These are phyloP conservation scores for Ardeotis arabs DNA, from an alignment of 2,113 vertebrate species.

Conservation along the genomic window DNA sequence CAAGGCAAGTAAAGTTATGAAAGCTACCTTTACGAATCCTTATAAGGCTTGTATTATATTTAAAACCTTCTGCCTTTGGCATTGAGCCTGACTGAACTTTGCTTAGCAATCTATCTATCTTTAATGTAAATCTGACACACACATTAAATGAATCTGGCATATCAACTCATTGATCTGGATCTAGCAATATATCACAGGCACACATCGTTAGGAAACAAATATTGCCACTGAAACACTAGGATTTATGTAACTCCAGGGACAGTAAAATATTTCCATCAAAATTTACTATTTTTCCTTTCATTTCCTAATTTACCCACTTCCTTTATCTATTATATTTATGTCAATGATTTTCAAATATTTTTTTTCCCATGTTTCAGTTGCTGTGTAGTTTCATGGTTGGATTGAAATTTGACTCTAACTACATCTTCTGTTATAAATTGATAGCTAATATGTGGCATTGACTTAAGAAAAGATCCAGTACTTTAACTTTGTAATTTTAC, in stretches of 20 bases:
- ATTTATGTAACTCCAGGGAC: neutral
- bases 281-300: neutral
- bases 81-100: neutral
- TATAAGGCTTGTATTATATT: neutral
- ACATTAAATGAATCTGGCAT: neutral
- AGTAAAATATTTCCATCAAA: neutral
- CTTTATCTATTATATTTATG: fast-evolving
- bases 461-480: neutral
- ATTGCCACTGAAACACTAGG: neutral
- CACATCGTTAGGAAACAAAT: neutral
- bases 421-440: neutral
- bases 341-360: neutral
- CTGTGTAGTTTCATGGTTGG: neutral
- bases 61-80: neutral
- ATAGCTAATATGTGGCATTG: neutral
- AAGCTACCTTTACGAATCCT: neutral
- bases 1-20: neutral
- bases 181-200: neutral
- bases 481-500: neutral
- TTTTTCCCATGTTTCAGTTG: neutral
- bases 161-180: neutral
- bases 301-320: fast-evolving
- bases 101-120: neutral
- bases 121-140: neutral
- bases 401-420: neutral